A percentile compares a stretch with the other conserved stretches of the same genome.
Conservation (phyloP, 1,140 invertebrate genomes). For the Drosophila carrolli region DNA sequence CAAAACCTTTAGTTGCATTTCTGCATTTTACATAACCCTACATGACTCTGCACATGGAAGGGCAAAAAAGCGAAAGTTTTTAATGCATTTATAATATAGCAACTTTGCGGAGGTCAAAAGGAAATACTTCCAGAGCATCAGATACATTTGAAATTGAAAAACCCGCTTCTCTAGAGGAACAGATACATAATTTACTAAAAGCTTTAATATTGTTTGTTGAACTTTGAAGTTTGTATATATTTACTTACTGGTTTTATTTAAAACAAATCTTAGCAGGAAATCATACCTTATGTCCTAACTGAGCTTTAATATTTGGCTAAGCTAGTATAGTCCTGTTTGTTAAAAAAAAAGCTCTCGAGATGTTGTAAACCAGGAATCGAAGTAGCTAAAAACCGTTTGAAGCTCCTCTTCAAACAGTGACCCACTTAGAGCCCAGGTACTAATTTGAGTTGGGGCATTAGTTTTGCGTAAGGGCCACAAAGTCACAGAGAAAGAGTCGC, state of each 20-base stretch:
- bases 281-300: background rate
- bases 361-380: background rate
- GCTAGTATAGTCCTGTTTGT: too few species aligned
- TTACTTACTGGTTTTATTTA: too few species aligned
- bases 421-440: background rate
- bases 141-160: background rate
- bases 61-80: constrained; percentile 9
- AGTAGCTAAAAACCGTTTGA: background rate
- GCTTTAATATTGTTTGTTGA: too few species aligned
- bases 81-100: constrained; percentile 4
- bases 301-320: background rate
- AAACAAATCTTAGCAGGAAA: background rate
- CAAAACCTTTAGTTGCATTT: background rate
- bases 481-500: constrained; percentile 22
- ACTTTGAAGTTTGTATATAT: too few species aligned
- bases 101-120: background rate
- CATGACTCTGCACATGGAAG: constrained; percentile 5
- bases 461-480: constrained; percentile 32
- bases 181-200: background rate
- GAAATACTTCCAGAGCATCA: background rate
- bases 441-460: background rate
- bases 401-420: background rate
- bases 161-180: background rate
- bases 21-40: constrained; percentile 4
- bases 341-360: background rate